Percentiles rank a stretch among this genome's conserved stretches.
Conservation (phyloP, 2,888 invertebrate species). For the Frankliniella fusca region DNA sequence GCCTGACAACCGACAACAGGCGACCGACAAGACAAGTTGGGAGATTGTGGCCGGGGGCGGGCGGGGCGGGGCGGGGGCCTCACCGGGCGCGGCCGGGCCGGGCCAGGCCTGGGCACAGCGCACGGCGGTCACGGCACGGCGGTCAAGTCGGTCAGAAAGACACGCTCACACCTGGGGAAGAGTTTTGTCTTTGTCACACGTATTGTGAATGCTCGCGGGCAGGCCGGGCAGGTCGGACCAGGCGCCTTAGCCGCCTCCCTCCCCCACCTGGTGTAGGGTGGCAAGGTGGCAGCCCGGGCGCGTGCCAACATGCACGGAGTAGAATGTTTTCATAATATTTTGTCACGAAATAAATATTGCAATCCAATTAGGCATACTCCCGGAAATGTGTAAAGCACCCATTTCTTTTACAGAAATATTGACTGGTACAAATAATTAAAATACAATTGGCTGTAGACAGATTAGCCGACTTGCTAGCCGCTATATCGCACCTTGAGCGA, state of each 20-base stretch:
- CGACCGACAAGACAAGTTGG: conserved; percentile 25
- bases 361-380: background rate
- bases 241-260: too few relatives aligned
- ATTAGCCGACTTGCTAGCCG: too few relatives aligned
- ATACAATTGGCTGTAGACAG: too few relatives aligned
- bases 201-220: background rate
- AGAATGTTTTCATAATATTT: too few relatives aligned
- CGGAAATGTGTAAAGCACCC: too few relatives aligned
- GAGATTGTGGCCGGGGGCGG: conserved; percentile 1
- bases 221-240: background rate
- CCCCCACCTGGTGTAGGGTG: background rate
- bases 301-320: background rate
- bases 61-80: background rate
- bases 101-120: background rate
- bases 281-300: background rate
- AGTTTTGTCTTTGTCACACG: too few relatives aligned
- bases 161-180: too few relatives aligned
- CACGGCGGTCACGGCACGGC: background rate
- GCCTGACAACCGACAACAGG: conserved; percentile 16
- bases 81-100: background rate
- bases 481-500: too few relatives aligned
- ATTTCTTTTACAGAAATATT: too few relatives aligned
- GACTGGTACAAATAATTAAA: too few relatives aligned
- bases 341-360: too few relatives aligned
- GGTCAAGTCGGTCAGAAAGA: background rate